These are phyloP conservation scores for Dendrocincla fuliginosa DNA, from an alignment of 2,797 vertebrate species.

Conservation along the genomic window DNA sequence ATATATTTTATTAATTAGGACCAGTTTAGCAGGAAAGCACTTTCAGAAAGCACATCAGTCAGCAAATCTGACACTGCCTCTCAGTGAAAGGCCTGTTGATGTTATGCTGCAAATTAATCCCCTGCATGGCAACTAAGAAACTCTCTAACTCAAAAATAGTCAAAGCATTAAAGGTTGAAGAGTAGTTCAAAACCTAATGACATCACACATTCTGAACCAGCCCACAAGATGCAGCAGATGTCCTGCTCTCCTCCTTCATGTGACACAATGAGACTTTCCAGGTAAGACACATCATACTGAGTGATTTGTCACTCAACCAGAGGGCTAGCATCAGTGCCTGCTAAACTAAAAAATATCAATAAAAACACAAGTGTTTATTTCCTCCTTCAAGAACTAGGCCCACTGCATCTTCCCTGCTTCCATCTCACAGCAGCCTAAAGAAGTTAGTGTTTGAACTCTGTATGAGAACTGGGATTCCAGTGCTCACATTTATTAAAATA, in stretches of 20 bases:
- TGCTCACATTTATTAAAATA: not conserved
- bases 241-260: not conserved
- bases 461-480: not conserved
- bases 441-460: not conserved
- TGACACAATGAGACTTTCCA: not conserved
- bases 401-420: not conserved
- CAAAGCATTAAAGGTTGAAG: not conserved
- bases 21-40: not conserved
- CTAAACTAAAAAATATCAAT: not conserved
- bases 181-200: not conserved
- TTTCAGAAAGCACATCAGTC: not conserved
- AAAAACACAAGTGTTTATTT: not conserved
- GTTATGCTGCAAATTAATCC: not conserved
- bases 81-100: not conserved
- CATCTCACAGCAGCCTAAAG: not conserved
- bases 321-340: not conserved
- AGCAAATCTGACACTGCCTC: not conserved
- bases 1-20: conserved; percentile 10
- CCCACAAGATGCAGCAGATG: not conserved
- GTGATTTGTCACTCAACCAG: not conserved
- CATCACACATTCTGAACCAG: not conserved
- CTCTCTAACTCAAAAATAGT: not conserved
- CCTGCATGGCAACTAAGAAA: not conserved
- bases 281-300: not conserved
- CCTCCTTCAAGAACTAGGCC: not conserved